Conservation (phyloP, 2,113 vertebrate genomes). For the Cyprinodon variegatus region DNA sequence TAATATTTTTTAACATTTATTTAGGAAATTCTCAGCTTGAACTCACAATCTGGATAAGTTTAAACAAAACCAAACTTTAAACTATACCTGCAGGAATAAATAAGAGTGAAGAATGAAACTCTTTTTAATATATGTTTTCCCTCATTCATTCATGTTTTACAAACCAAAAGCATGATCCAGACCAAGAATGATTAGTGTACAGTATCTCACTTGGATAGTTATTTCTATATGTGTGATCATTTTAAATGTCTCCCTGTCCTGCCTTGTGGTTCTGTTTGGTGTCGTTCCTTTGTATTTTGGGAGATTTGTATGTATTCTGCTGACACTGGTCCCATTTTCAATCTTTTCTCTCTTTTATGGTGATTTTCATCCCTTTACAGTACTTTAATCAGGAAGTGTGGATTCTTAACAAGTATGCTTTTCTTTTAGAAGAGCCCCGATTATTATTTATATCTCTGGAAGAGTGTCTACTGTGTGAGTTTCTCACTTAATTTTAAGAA, state of each 20-base stretch:
- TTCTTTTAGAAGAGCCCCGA: no score
- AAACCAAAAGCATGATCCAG: not conserved
- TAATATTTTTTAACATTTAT: not conserved
- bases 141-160: not conserved
- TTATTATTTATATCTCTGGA: no score
- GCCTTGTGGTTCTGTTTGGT: not conserved
- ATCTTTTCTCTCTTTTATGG: no score
- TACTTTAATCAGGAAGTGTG: not conserved
- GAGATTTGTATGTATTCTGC: no score
- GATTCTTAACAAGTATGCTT: not conserved
- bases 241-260: not conserved
- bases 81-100: not conserved
- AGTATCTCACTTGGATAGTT: not conserved
- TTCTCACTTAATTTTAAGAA: no score
- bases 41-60: not conserved
- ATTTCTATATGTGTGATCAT: not conserved
- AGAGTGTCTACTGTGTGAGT: no score
- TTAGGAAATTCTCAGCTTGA: not conserved
- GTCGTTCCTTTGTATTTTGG: no score
- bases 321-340: no score
- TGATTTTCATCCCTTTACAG: not conserved
- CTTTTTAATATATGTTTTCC: not conserved
- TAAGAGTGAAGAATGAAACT: not conserved
- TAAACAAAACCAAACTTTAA: not conserved
- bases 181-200: not conserved